Conservation (phyloP, 1,140 invertebrate genomes). For the Ruditapes philippinarum region DNA sequence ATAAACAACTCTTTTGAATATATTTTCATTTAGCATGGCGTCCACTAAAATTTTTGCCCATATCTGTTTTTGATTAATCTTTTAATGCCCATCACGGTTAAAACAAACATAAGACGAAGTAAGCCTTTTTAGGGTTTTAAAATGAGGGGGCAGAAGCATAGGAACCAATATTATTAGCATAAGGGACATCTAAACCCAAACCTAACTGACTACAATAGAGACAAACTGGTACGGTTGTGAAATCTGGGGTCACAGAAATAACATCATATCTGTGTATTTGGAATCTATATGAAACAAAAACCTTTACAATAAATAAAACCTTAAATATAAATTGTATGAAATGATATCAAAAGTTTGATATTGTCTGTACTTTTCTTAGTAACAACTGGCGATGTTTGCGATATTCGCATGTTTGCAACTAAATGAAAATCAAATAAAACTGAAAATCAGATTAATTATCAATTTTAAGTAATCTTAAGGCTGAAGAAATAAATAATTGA, state of each 20-base stretch:
- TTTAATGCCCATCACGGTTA: not conserved
- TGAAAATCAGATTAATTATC: too few species aligned
- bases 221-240: slow-evolving; percentile 64
- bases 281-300: not conserved
- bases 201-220: slow-evolving; percentile 78
- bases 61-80: not conserved
- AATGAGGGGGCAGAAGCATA: not conserved
- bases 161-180: slow-evolving; percentile 7
- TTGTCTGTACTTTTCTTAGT: not conserved
- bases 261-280: too few species aligned
- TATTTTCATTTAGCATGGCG: too few species aligned
- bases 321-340: not conserved
- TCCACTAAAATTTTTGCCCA: too few species aligned
- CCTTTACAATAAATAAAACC: not conserved
- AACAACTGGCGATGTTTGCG: too few species aligned
- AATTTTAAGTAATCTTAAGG: not conserved
- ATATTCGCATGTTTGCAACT: too few species aligned
- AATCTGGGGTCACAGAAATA: not conserved
- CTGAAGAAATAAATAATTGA: not conserved
- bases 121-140: not conserved
- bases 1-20: too few species aligned
- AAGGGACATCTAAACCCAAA: slow-evolving; percentile 78
- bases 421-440: too few species aligned
- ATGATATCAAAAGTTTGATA: not conserved
- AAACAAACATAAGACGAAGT: not conserved